Percentiles rank a stretch among this genome's conserved stretches.
Evolutionary conservation across 2,888 invertebrate genomes (phyloP).

Genomic region (Hymenopus coronatus): DNA sequence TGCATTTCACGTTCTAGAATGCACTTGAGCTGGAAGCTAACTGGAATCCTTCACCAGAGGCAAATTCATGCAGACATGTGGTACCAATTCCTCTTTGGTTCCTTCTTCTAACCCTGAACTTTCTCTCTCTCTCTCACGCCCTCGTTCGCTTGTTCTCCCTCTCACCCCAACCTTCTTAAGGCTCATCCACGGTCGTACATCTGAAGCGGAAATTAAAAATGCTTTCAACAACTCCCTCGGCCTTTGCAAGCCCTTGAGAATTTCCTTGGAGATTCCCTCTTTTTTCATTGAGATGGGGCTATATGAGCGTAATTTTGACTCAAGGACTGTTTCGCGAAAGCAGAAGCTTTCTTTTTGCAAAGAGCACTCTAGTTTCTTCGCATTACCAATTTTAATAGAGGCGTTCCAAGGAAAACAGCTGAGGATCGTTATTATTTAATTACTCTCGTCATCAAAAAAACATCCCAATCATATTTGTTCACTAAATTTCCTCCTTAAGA

Average conservation of each 20-base stretch:
- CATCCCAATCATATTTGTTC: not conserved
- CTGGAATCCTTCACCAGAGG: not conserved
- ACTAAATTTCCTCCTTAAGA: not conserved
- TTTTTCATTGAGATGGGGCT: not conserved
- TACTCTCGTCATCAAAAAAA: not conserved
- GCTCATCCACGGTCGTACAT: not conserved
- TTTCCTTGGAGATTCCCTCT: not conserved
- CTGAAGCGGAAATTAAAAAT: not conserved
- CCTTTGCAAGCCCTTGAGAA: not conserved
- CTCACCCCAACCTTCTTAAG: not conserved
- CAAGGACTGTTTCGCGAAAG: not conserved
- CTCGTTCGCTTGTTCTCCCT: not conserved
- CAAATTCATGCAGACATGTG: slow-evolving; percentile 14
- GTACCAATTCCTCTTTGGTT: slow-evolving; percentile 1
- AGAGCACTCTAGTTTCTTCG: not conserved
- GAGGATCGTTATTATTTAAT: not conserved
- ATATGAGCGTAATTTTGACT: not conserved
- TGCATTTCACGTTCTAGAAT: not conserved
- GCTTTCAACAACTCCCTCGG: not conserved
- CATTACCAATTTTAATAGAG: not conserved
- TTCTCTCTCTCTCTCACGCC: not conserved
- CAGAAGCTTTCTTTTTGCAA: not conserved
- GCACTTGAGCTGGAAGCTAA: not conserved
- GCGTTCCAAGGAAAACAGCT: not conserved
- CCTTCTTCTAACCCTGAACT: not conserved